These are phyloP conservation scores for Sebastes diploproa DNA, from an alignment of 2,797 vertebrate genomes.

Conservation along the genomic window DNA sequence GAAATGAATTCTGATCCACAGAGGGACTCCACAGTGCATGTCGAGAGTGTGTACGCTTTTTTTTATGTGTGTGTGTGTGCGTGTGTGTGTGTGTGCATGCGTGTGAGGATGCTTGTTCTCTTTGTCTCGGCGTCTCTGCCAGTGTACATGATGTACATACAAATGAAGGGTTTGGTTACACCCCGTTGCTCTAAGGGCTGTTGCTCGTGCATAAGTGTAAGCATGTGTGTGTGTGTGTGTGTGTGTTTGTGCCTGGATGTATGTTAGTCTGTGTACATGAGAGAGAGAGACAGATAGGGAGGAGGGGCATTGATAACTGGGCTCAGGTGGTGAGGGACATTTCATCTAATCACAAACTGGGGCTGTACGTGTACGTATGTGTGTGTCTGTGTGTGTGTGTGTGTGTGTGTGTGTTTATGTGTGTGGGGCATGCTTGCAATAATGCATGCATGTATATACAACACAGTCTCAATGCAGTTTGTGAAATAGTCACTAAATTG, in stretches of 20 bases:
- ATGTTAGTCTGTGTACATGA: conserved; percentile 44
- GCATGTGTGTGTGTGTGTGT: conserved; percentile 46
- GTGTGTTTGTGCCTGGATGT: conserved; percentile 26
- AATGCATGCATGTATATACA: not conserved
- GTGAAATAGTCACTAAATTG: too few species aligned
- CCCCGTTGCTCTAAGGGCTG: conserved; percentile 73
- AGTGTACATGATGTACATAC: conserved; percentile 76
- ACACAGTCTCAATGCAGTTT: too few species aligned
- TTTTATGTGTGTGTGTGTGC: not conserved
- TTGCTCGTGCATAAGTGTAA: conserved; percentile 52
- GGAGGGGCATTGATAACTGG: conserved; percentile 55
- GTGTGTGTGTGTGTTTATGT: not conserved
- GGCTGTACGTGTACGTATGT: not conserved
- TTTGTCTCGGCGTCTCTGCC: conserved; percentile 68
- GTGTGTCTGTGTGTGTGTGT: not conserved
- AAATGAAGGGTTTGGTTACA: conserved; percentile 81
- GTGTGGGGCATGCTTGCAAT: not conserved
- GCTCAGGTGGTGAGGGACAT: conserved; percentile 65
- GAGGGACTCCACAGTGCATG: conserved; percentile 65
- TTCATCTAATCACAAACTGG: conserved; percentile 40
- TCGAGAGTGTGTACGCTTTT: conserved; percentile 45
- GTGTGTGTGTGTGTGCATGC: conserved; percentile 21
- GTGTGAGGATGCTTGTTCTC: conserved; percentile 70
- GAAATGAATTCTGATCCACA: conserved; percentile 79
- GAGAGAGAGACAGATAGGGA: conserved; percentile 37